Evolutionary conservation across 2,888 invertebrate species (phyloP).

Genomic region (Epinotia demarniana): DNA sequence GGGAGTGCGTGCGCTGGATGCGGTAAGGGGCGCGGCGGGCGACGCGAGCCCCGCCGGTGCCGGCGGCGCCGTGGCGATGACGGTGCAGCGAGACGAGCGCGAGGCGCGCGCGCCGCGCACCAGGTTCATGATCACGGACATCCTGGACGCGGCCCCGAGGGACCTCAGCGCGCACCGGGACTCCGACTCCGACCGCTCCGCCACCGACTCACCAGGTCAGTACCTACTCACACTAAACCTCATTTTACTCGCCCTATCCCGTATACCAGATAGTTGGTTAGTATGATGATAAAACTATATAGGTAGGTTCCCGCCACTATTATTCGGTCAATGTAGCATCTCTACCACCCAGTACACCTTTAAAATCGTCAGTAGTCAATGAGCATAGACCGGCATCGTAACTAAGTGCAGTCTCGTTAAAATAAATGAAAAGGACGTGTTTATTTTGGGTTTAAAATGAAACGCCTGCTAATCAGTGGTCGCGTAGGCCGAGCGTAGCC

Average conservation of each 20-base stretch:
- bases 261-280: background rate
- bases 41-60: constrained; percentile 71
- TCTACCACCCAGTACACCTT: background rate
- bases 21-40: constrained; percentile 68
- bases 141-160: constrained; percentile 86
- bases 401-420: background rate
- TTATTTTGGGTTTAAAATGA: background rate
- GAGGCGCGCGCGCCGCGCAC: constrained; percentile 90
- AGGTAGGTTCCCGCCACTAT: background rate
- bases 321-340: background rate
- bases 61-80: constrained; percentile 84
- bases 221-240: constrained; percentile 41
- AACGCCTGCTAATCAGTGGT: background rate
- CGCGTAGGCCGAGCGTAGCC: constrained; percentile 29
- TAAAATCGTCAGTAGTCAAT: background rate
- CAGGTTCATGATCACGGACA: constrained; percentile 96
- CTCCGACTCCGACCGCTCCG: constrained; percentile 84
- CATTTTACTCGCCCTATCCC: background rate
- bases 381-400: background rate
- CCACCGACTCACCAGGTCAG: constrained; percentile 83
- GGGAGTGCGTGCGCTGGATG: constrained; percentile 64
- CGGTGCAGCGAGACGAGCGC: constrained; percentile 88
- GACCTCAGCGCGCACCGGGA: constrained; percentile 85
- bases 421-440: background rate
- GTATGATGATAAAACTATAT: background rate